Evolutionary conservation across 2,888 invertebrate genomes (phyloP).

Genomic region (Pammene fasciana): DNA sequence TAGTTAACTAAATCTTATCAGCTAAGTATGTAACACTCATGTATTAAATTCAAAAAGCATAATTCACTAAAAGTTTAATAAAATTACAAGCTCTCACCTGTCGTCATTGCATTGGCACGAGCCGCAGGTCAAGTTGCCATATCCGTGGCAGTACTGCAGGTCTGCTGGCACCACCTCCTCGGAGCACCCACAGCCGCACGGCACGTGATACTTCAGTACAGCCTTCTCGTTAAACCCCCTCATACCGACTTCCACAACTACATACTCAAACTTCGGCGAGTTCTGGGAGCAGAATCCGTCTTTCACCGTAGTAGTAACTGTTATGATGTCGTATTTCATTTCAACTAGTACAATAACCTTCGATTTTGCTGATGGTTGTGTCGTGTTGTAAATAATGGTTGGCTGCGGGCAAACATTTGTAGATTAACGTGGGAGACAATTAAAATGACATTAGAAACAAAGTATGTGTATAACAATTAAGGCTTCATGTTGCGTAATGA

Average conservation of each 20-base stretch:
- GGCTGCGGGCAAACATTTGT: conserved; percentile 40
- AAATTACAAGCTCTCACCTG: conserved; percentile 52
- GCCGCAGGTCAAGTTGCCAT: conserved; percentile 85
- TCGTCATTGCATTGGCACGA: conserved; percentile 82
- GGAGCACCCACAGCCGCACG: conserved; percentile 68
- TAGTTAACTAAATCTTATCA: no score
- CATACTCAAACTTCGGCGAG: conserved; percentile 52
- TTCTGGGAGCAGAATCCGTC: conserved; percentile 58
- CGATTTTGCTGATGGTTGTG: neutral
- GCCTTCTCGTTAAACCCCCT: conserved; percentile 53
- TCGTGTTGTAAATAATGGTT: conserved; percentile 41
- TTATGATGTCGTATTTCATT: neutral
- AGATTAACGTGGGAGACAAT: conserved; percentile 1
- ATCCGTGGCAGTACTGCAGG: conserved; percentile 68
- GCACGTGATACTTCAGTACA: conserved; percentile 61
- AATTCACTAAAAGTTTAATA: no score
- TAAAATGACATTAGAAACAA: neutral
- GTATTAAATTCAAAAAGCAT: no score
- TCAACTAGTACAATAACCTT: neutral
- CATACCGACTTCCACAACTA: conserved; percentile 54
- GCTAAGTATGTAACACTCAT: no score
- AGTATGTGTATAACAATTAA: no score
- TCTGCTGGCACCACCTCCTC: conserved; percentile 54
- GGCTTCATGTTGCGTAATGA: no score
- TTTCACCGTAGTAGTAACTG: conserved; percentile 49